These are phyloP conservation scores for Limnephilus auricula DNA, from an alignment of 2,888 invertebrate species.

Conservation along the genomic window DNA sequence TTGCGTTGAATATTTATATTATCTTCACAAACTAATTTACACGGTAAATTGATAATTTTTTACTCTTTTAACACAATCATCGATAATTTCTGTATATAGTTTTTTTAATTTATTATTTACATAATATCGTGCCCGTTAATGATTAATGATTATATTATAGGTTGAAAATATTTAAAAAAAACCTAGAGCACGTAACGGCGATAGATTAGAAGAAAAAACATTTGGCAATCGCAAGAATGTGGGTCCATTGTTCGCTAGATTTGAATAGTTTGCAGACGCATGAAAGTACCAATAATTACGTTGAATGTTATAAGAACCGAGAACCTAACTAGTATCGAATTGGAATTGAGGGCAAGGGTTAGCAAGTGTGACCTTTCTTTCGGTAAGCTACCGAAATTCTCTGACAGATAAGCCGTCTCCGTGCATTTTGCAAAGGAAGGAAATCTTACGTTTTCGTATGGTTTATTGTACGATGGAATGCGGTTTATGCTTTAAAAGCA, in stretches of 20 bases:
- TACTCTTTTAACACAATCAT: not conserved
- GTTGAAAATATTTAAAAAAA: not conserved
- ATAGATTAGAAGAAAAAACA: not conserved
- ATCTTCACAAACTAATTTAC: not conserved
- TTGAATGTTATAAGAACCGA: not conserved
- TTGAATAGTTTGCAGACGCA: not conserved
- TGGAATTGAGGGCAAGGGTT: constrained; percentile 50
- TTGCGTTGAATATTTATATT: not conserved
- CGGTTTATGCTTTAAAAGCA: not conserved
- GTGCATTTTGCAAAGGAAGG: constrained; percentile 24
- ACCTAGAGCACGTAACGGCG: not conserved
- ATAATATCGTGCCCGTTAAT: not conserved
- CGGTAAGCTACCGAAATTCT: constrained; percentile 51
- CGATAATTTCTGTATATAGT: not conserved
- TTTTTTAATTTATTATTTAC: not conserved
- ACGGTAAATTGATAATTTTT: not conserved
- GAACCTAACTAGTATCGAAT: not conserved
- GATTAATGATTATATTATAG: not conserved
- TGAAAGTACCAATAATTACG: not conserved
- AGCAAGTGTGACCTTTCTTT: constrained; percentile 53
- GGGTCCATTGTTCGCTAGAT: not conserved
- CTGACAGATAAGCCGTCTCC: constrained; percentile 38
- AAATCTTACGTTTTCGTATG: constrained; percentile 24
- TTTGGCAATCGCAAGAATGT: not conserved
- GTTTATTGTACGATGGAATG: constrained; percentile 9